A percentile compares a stretch with the other conserved stretches of the same genome.
These are phyloP conservation scores for Leguminivora glycinivorella DNA, from an alignment of 1,140 invertebrate species.

Conservation along the genomic window DNA sequence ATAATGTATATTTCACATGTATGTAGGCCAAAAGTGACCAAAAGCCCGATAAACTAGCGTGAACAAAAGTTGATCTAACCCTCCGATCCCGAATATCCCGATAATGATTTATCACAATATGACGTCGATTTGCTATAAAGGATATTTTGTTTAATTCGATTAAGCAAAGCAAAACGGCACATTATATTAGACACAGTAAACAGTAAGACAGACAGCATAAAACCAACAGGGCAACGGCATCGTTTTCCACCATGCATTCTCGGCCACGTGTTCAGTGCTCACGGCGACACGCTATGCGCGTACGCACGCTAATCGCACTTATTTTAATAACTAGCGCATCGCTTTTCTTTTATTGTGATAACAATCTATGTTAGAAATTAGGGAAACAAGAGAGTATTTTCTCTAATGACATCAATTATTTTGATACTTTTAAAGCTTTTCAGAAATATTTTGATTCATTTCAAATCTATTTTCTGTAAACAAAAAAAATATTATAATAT, in stretches of 20 bases:
- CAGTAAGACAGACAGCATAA: constrained; percentile 9
- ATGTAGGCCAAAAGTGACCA: no score
- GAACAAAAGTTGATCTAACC: no score
- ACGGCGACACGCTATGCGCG: constrained; percentile 5
- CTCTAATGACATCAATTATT: no score
- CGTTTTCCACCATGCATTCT: constrained; percentile 23
- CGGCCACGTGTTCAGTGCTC: constrained; percentile 24
- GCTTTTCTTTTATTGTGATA: constrained; percentile 1
- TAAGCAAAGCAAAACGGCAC: constrained; percentile 5
- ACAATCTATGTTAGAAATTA: not conserved
- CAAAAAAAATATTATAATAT: no score
- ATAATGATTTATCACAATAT: no score
- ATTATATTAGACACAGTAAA: not conserved
- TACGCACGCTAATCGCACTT: constrained; percentile 24
- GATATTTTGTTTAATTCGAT: not conserved
- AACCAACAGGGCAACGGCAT: constrained; percentile 22
- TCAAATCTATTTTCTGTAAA: no score
- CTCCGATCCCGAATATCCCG: no score
- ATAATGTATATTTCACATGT: no score
- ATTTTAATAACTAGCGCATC: constrained; percentile 21
- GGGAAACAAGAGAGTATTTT: not conserved
- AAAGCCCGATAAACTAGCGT: no score
- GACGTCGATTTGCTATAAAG: no score
- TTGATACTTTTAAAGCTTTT: no score
- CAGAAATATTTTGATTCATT: no score